Percentiles rank a stretch among this genome's conserved stretches.
phyloP scores from a whole-genome alignment of 2,797 vertebrate genomes.

The Cuculus canorus region DNA sequence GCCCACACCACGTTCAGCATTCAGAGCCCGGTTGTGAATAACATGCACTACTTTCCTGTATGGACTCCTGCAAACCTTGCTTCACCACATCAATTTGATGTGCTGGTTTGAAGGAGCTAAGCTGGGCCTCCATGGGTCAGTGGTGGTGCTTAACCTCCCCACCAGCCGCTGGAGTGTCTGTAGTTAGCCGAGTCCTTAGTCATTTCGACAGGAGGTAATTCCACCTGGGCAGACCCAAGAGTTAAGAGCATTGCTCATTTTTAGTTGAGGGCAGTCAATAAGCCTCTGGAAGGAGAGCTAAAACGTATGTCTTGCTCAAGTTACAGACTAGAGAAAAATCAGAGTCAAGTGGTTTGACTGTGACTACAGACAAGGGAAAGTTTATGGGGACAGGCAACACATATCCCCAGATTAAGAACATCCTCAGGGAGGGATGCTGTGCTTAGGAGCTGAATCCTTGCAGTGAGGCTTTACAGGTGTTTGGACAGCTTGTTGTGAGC shows the following conservation, averaged over 20 bases:
- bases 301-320: neutral
- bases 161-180: neutral
- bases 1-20: accelerated
- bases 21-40: neutral
- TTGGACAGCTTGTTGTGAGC: constrained; percentile 42
- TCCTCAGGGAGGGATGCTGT: neutral
- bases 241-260: neutral
- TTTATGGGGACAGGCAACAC: neutral
- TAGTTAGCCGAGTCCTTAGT: neutral
- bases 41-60: neutral
- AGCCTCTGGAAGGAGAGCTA: neutral
- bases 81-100: accelerated
- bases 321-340: neutral
- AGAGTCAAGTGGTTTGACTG: neutral
- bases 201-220: neutral
- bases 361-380: neutral
- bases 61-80: neutral
- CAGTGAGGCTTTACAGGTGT: neutral
- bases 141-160: neutral
- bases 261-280: neutral
- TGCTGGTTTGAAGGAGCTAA: neutral
- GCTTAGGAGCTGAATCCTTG: neutral
- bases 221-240: neutral
- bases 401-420: neutral
- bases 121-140: neutral